Base-by-base conservation (phyloP, 2,797 vertebrate genomes). In the Galago senegalensis region DNA sequence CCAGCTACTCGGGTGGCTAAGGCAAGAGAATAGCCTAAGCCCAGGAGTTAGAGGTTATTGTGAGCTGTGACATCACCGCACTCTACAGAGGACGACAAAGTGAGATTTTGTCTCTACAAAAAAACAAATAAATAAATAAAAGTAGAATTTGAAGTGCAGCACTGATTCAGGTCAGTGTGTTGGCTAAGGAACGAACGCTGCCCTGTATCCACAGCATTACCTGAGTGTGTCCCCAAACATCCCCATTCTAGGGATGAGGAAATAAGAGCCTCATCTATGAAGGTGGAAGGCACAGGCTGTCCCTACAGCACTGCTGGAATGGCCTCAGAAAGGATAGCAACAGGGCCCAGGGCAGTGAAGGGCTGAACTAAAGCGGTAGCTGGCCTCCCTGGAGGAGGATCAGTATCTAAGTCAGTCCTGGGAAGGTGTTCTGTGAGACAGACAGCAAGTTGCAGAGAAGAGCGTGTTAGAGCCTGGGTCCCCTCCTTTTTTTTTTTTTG, bases 301-400 rank as follows among this genome's bases (percentile, higher is more conserved):
- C 21, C 0, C 67, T 0, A n/a, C 10, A 20, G 31, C 29, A 5
- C 25, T 10, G 40, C 4, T 14, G 27, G 69, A 49, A 29, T 1
- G 17, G n/a, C 23, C 9, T 6, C 31, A 20, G 85, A 37, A 10
- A 18, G 63, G 27, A 2, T 5, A 31, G 3, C 0, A 3, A 9
- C 29, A 3, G 3, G 58, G 65, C 1, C 31, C 7, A 2, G 0
- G 12, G 80, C 61, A 43, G 12, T 0, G 7, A 67, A 7, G 20
- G 18, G 4, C 23, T 3, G 2, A 2, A 4, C 6, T 1, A 2
- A 12, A 0, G 2, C 1, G 58, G 20, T 2, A 2, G 4, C 14
- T 0, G 0, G 46, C 27, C 11, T 70, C 72, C 46, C 87, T 53
- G 72, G 72, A 27, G 21, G 49, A 84, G 27, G 2, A 37, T 25